phyloP scores from a whole-genome alignment of 2,113 vertebrate genomes.

The Jacana jacana region DNA sequence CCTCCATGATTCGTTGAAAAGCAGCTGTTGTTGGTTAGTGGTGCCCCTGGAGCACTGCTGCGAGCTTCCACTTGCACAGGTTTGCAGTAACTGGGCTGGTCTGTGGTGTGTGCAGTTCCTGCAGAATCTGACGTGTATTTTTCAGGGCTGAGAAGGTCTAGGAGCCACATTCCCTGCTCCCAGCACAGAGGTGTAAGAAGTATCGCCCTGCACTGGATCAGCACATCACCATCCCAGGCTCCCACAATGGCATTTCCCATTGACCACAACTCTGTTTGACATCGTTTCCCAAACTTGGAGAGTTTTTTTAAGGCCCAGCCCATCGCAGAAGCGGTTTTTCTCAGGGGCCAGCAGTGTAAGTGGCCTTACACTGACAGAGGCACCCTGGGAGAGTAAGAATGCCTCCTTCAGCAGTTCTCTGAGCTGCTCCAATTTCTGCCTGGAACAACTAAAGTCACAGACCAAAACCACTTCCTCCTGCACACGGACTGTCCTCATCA shows the following conservation, averaged over 20 bases:
- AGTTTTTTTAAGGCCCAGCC: not conserved
- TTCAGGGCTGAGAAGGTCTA: not conserved
- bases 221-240: not conserved
- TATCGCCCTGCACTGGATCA: not conserved
- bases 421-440: conserved; percentile 26
- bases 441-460: conserved; percentile 34
- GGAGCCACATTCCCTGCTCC: not conserved
- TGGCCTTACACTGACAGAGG: not conserved
- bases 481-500: conserved; percentile 5
- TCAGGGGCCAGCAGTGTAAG: not conserved
- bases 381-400: not conserved
- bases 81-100: not conserved
- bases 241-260: not conserved
- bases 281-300: not conserved
- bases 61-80: not conserved
- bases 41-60: not conserved
- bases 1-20: not conserved
- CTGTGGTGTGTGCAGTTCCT: not conserved
- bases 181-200: not conserved
- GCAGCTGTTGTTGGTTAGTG: not conserved
- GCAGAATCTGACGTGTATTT: not conserved
- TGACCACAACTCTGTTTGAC: not conserved
- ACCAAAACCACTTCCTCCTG: conserved; percentile 19
- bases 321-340: not conserved
- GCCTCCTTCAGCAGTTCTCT: conserved; percentile 42